Conservation (phyloP, 2,888 invertebrate genomes). For the Xylota segnis region DNA sequence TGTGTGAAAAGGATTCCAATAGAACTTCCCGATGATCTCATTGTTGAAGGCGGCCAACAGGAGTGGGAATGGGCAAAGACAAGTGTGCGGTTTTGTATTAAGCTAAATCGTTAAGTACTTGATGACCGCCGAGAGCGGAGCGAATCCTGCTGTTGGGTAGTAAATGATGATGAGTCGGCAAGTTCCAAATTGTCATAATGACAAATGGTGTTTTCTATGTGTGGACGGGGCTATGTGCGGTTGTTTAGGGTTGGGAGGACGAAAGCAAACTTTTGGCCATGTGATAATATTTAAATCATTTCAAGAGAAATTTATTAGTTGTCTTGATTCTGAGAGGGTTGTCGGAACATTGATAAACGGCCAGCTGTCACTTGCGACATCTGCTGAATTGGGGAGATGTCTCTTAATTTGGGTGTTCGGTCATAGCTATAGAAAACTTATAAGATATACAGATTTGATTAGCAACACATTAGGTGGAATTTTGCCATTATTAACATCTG, state of each 20-base stretch:
- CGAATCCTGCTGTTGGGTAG: constrained; percentile 6
- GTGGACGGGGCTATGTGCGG: constrained; percentile 2
- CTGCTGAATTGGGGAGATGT: constrained; percentile 23
- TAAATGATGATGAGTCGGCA: constrained; percentile 60
- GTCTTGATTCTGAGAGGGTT: constrained; percentile 1
- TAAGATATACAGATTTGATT: neutral
- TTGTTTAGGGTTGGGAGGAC: neutral
- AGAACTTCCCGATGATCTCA: constrained; percentile 4
- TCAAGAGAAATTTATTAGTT: constrained; percentile 28
- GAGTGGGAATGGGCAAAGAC: neutral
- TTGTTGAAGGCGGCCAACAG: neutral
- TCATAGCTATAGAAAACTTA: neutral
- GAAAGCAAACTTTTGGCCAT: neutral
- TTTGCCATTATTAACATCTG: constrained; percentile 23
- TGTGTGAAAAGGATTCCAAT: neutral
- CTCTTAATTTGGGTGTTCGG: constrained; percentile 3
- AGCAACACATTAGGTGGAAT: neutral
- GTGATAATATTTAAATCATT: constrained; percentile 38
- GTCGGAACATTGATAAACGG: constrained; percentile 22
- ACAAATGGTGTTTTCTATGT: constrained; percentile 50
- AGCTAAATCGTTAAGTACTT: constrained; percentile 1
- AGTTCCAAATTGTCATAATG: constrained; percentile 64
- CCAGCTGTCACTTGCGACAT: constrained; percentile 16
- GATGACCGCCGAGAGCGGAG: neutral
- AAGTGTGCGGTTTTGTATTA: constrained; percentile 5